Evolutionary conservation across 2,888 invertebrate species (phyloP).

Genomic region (Phania funesta): DNA sequence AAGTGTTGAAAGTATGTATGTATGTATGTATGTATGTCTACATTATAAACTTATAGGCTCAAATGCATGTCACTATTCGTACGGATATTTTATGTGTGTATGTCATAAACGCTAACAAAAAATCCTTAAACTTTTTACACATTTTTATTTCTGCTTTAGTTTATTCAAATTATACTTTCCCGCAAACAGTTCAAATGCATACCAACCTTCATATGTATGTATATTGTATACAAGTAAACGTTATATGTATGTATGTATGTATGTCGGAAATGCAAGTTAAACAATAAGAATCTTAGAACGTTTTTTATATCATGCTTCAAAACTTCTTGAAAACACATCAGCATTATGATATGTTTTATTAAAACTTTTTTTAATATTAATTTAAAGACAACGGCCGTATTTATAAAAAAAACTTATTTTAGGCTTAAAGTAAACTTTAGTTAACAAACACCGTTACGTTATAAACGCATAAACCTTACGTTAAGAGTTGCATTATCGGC

Average conservation of each 20-base stretch:
- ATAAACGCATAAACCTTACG: no score
- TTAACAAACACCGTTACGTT: no score
- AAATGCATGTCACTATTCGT: background rate
- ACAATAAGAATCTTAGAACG: background rate
- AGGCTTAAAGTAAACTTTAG: no score
- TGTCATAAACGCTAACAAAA: constrained; percentile 23
- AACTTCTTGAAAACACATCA: no score
- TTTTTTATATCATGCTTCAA: no score
- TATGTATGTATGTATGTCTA: background rate
- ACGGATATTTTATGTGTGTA: background rate
- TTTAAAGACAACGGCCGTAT: no score
- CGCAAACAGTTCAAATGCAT: background rate
- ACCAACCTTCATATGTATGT: background rate
- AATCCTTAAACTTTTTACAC: constrained; percentile 50
- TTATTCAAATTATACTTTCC: constrained; percentile 23
- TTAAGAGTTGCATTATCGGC: no score
- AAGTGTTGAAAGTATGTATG: constrained; percentile 14
- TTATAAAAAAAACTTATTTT: no score
- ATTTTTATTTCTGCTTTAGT: constrained; percentile 56
- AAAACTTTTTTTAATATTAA: no score
- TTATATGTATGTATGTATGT: background rate
- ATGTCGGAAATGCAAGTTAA: background rate
- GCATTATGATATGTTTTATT: no score
- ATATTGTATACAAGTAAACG: no score
- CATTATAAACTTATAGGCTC: background rate